Conservation (phyloP, 2,113 vertebrate species). For the Mandrillus leucophaeus region DNA sequence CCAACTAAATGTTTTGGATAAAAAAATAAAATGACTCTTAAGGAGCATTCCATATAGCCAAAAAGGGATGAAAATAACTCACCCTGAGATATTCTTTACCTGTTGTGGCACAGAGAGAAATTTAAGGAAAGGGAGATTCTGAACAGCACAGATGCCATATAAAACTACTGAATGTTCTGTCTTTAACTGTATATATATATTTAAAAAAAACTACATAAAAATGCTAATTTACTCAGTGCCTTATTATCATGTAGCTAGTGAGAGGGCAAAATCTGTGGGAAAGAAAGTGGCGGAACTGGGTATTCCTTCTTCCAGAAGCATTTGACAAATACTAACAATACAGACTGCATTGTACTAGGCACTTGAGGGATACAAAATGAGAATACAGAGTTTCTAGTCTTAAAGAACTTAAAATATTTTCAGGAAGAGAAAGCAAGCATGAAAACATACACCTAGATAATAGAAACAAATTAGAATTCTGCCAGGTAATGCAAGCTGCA, state of each 20-base stretch:
- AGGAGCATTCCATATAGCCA: neutral
- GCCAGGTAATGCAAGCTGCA: neutral
- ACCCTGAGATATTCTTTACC: neutral
- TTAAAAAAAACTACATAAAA: neutral
- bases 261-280: neutral
- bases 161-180: neutral
- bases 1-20: neutral
- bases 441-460: neutral
- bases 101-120: neutral
- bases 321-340: neutral
- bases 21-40: neutral
- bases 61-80: neutral
- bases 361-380: neutral
- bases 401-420: neutral
- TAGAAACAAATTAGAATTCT: neutral
- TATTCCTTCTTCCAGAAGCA: neutral
- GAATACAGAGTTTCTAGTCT: neutral
- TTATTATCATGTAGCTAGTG: neutral
- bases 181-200: neutral
- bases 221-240: neutral
- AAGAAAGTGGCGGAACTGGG: neutral
- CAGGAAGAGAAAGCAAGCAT: neutral
- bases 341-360: fast-evolving
- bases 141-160: neutral
- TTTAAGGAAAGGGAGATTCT: neutral